phyloP scores from a whole-genome alignment of 2,888 invertebrate species.

The Aquatica leii region DNA sequence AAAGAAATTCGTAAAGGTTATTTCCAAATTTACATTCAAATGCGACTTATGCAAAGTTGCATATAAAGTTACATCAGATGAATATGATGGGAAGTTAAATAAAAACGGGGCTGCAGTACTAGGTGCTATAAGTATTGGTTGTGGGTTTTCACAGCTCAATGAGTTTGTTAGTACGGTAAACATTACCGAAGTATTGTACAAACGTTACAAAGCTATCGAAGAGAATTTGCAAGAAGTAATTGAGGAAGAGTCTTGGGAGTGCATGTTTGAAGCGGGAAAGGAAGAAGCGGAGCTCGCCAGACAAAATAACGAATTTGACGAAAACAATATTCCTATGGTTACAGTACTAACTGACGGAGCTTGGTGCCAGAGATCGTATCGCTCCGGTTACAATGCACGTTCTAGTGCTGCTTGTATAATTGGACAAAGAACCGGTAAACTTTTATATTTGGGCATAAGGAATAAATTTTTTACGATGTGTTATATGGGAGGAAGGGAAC shows the following conservation, averaged over 20 bases:
- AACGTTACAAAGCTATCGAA: slow-evolving; percentile 6
- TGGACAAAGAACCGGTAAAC: slow-evolving; percentile 30
- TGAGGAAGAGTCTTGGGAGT: slow-evolving; percentile 8
- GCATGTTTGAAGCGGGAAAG: slow-evolving; percentile 23
- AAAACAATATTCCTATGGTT: slow-evolving; percentile 32
- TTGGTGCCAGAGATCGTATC: slow-evolving; percentile 15
- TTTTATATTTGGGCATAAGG: slow-evolving; percentile 31
- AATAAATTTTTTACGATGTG: slow-evolving; percentile 36
- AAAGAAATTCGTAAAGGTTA: slow-evolving; percentile 1
- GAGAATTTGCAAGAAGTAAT: slow-evolving; percentile 10
- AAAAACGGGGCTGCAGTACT: not conserved
- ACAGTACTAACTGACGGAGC: slow-evolving; percentile 14
- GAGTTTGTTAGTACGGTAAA: slow-evolving; percentile 13
- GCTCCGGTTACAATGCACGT: not conserved
- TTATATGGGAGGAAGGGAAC: slow-evolving; percentile 11
- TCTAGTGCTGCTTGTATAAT: slow-evolving; percentile 22
- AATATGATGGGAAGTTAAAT: not conserved
- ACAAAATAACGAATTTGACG: slow-evolving; percentile 32
- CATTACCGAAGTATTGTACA: slow-evolving; percentile 15
- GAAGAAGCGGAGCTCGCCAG: slow-evolving; percentile 30
- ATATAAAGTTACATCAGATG: not conserved
- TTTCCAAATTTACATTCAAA: not conserved
- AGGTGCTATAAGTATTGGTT: slow-evolving; percentile 7
- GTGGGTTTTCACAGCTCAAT: slow-evolving; percentile 18
- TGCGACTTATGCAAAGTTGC: not conserved